These are phyloP conservation scores for Chiloscyllium punctatum DNA, from an alignment of 2,797 vertebrate species.

Conservation along the genomic window DNA sequence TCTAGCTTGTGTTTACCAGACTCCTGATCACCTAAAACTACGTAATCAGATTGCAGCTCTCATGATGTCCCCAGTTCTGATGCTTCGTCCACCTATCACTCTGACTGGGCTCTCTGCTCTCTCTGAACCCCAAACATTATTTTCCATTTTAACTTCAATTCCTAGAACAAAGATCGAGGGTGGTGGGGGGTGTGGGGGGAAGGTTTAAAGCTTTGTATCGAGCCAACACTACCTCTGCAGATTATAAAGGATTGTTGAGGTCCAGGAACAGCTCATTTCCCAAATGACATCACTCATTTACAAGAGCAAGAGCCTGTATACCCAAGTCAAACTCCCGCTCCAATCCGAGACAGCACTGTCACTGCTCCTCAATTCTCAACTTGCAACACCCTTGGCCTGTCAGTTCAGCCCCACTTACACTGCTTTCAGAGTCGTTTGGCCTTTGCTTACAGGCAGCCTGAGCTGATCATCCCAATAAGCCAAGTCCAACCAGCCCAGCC, in stretches of 20 bases:
- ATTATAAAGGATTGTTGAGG: neutral
- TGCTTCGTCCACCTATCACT: neutral
- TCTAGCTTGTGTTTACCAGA: neutral
- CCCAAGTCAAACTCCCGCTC: neutral
- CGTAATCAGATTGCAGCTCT: neutral
- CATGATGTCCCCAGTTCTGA: neutral
- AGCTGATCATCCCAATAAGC: neutral
- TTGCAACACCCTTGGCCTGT: neutral
- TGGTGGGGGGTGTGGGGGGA: no score
- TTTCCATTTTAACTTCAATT: no score
- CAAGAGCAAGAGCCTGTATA: neutral
- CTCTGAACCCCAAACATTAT: no score
- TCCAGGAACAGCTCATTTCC: neutral
- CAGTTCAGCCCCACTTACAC: neutral
- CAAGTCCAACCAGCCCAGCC: neutral
- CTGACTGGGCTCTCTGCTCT: neutral
- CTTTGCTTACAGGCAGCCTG: neutral
- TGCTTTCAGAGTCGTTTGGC: neutral
- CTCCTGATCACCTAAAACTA: neutral
- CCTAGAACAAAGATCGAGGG: neutral
- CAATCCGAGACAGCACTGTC: neutral
- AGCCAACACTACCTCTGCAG: neutral
- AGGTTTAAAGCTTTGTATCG: no score
- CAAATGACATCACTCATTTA: neutral
- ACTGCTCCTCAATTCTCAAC: neutral